Percentiles rank a stretch among this genome's conserved stretches.
Evolutionary conservation across 2,113 vertebrate genomes (phyloP).

Genomic region (Uropsilus gracilis): DNA sequence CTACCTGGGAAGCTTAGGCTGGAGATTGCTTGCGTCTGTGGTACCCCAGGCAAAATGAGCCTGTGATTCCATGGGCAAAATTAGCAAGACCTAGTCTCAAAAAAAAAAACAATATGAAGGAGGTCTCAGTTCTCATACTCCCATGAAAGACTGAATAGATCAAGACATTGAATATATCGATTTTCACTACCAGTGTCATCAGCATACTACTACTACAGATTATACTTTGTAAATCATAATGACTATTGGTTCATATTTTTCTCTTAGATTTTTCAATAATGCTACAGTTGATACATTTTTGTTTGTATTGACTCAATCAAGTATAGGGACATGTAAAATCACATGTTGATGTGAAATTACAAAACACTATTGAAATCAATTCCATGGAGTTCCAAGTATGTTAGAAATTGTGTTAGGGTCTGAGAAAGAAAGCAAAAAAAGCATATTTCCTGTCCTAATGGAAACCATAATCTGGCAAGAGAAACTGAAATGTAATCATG

Average conservation of each 20-base stretch:
- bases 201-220: background rate
- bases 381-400: background rate
- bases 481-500: background rate
- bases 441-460: background rate
- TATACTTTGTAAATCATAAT: background rate
- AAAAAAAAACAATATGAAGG: no score
- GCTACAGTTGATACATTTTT: background rate
- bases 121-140: background rate
- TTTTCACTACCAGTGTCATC: background rate
- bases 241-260: background rate
- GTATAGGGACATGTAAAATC: background rate
- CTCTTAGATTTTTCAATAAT: background rate
- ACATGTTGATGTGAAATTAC: background rate
- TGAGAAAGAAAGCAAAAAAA: conserved; percentile 11
- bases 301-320: background rate
- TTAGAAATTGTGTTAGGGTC: background rate
- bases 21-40: no score
- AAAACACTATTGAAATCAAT: background rate
- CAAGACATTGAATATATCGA: background rate
- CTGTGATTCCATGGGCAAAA: no score
- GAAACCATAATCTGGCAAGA: background rate
- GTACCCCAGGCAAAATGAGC: no score
- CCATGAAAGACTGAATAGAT: background rate
- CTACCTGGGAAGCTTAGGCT: no score
- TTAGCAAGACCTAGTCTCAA: no score